Evolutionary conservation across 2,888 invertebrate genomes (phyloP).

Genomic region (Sphaerophoria taeniata): DNA sequence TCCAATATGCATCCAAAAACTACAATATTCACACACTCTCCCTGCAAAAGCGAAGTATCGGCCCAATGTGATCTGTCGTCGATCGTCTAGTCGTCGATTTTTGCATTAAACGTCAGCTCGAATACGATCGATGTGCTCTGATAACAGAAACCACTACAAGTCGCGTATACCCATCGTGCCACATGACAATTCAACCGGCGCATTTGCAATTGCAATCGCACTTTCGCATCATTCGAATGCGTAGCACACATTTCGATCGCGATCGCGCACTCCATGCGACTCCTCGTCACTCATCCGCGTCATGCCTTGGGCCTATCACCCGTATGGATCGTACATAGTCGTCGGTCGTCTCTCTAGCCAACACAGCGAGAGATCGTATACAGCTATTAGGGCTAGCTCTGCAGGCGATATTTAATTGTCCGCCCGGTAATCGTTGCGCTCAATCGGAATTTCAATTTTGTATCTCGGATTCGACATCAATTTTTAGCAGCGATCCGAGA

Average conservation of each 20-base stretch:
- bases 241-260: conserved; percentile 51
- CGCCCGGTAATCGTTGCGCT: conserved; percentile 69
- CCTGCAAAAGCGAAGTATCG: conserved; percentile 20
- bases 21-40: conserved; percentile 35
- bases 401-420: conserved; percentile 73
- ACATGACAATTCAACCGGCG: conserved; percentile 71
- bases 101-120: conserved; percentile 71
- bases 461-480: conserved; percentile 71
- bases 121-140: conserved; percentile 72
- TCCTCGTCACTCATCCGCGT: conserved; percentile 25
- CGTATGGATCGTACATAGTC: too few relatives aligned
- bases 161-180: conserved; percentile 61
- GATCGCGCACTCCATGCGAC: conserved; percentile 17
- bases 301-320: background rate
- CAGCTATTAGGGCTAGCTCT: conserved; percentile 1
- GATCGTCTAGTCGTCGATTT: conserved; percentile 73
- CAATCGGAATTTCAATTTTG: conserved; percentile 74
- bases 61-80: conserved; percentile 66
- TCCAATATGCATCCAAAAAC: conserved; percentile 62
- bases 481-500: conserved; percentile 70
- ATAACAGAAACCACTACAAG: conserved; percentile 35
- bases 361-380: too few relatives aligned
- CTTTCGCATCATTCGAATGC: conserved; percentile 62
- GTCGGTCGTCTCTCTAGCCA: too few relatives aligned
- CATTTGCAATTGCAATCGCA: background rate